These are phyloP conservation scores for Ptychoptera albimana DNA, from an alignment of 2,888 invertebrate species.

Conservation along the genomic window DNA sequence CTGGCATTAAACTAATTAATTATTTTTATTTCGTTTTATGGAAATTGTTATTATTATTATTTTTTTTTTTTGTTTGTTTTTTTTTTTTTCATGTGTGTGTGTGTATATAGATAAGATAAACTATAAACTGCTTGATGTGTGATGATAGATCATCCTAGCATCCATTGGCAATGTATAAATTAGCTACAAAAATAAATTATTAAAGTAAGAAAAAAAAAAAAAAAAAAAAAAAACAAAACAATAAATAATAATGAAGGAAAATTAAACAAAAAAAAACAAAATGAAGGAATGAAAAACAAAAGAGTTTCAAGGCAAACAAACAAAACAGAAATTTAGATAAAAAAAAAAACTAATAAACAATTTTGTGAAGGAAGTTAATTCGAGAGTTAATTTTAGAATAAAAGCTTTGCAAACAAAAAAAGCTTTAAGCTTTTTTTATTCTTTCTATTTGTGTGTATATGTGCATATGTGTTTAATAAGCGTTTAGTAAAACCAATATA, in stretches of 20 bases:
- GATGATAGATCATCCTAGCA: conserved; percentile 29
- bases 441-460: background rate
- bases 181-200: conserved; percentile 23
- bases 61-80: too few species aligned
- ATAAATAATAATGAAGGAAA: too few species aligned
- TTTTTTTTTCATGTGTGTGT: too few species aligned
- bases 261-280: too few species aligned
- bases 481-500: background rate
- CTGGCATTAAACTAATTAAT: too few species aligned
- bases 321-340: too few species aligned
- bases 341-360: background rate
- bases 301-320: too few species aligned
- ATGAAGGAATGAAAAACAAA: too few species aligned
- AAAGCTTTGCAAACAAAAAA: background rate
- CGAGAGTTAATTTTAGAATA: background rate
- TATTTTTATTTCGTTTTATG: too few species aligned
- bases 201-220: too few species aligned
- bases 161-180: conserved; percentile 32
- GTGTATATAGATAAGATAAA: background rate
- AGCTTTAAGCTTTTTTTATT: background rate
- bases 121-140: conserved; percentile 20
- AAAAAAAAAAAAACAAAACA: too few species aligned
- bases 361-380: background rate
- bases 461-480: background rate
- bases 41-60: too few species aligned